Percentiles rank a stretch among this genome's conserved stretches.
Evolutionary conservation across 2,113 vertebrate genomes (phyloP).

Genomic region (Patagioenas fasciata): DNA sequence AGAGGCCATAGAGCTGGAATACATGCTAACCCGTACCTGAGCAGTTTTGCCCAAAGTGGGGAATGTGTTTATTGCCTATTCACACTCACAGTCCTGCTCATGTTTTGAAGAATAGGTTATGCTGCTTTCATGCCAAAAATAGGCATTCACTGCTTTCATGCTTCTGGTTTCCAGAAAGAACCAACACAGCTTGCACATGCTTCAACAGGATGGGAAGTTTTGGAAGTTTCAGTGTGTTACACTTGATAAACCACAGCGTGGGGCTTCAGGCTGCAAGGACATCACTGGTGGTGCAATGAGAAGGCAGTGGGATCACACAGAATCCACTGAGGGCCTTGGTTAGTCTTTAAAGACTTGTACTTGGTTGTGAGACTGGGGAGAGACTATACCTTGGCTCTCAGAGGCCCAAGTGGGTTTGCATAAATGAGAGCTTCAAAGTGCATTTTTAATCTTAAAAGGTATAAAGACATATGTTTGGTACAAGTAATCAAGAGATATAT

Average conservation of each 20-base stretch:
- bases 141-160: not conserved
- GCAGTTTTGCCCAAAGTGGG: not conserved
- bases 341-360: not conserved
- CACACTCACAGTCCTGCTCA: not conserved
- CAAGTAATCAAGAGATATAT: not conserved
- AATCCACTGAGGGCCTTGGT: not conserved
- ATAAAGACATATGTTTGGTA: not conserved
- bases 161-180: not conserved
- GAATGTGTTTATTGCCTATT: not conserved
- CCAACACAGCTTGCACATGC: not conserved
- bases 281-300: not conserved
- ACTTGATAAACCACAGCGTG: not conserved
- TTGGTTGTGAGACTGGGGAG: not conserved
- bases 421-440: not conserved
- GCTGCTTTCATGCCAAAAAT: not conserved
- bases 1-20: not conserved
- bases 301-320: not conserved
- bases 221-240: not conserved
- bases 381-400: not conserved
- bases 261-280: not conserved
- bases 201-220: not conserved
- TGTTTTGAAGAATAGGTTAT: not conserved
- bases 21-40: not conserved
- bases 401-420: not conserved
- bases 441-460: constrained; percentile 5